phyloP scores from a whole-genome alignment of 2,797 vertebrate genomes.

The Coccyzus lansbergi region DNA sequence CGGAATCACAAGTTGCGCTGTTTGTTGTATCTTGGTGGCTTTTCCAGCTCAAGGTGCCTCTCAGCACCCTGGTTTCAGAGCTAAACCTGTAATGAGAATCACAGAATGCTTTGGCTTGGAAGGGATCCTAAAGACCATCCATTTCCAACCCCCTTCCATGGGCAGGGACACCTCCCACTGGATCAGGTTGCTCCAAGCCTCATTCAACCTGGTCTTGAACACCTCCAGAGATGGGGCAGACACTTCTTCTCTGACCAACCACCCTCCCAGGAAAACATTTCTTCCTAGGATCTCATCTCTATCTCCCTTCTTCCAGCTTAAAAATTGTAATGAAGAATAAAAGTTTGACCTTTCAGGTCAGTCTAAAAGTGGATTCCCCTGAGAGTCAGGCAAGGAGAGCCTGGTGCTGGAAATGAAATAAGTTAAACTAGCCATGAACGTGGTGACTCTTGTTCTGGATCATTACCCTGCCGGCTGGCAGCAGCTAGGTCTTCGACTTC shows the following conservation, averaged over 20 bases:
- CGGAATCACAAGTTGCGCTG: not conserved
- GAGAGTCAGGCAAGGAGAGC: not conserved
- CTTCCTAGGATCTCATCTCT: no score
- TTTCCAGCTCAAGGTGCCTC: not conserved
- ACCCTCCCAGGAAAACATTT: no score
- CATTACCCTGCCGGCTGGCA: not conserved
- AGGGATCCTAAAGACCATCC: no score
- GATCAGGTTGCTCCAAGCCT: no score
- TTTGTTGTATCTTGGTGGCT: not conserved
- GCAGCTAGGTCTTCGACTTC: not conserved
- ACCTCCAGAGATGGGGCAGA: no score
- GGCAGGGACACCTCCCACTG: no score
- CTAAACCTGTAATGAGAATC: not conserved
- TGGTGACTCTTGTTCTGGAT: conserved; percentile 35
- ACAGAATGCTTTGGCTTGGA: no score
- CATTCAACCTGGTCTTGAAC: no score
- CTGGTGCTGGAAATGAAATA: not conserved
- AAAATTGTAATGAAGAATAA: not conserved
- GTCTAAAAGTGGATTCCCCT: not conserved
- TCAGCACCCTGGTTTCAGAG: not conserved
- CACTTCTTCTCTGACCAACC: no score
- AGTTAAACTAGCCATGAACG: conserved; percentile 20
- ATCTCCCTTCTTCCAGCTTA: no score
- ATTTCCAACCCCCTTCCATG: no score
- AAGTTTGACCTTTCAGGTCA: not conserved